Evolutionary conservation across 2,888 invertebrate species (phyloP).

Genomic region (Eupeodes luniger): DNA sequence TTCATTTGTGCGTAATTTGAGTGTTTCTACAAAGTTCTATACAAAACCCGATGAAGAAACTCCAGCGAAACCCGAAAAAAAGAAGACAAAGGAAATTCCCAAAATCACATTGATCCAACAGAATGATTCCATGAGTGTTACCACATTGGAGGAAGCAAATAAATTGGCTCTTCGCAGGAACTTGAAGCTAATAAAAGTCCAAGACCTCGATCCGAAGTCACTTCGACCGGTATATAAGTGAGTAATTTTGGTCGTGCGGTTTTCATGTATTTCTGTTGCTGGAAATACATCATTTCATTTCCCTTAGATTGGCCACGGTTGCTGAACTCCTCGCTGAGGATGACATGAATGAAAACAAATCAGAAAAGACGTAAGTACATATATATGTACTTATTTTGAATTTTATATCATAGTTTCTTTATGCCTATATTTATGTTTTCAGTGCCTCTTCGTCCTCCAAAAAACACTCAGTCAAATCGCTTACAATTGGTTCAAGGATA

Average conservation of each 20-base stretch:
- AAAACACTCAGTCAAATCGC: conserved; percentile 87
- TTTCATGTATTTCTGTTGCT: background rate
- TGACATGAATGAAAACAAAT: conserved; percentile 5
- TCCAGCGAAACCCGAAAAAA: conserved; percentile 35
- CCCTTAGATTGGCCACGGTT: conserved; percentile 77
- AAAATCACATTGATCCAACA: conserved; percentile 88
- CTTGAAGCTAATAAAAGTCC: conserved; percentile 88
- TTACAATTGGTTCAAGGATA: conserved; percentile 87
- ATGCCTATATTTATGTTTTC: background rate
- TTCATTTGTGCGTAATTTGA: background rate
- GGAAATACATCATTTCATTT: background rate
- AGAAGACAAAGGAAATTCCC: conserved; percentile 70
- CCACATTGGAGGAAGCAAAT: conserved; percentile 88
- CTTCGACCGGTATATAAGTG: conserved; percentile 88
- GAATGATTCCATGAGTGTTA: conserved; percentile 86
- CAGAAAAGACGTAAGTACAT: conserved; percentile 45
- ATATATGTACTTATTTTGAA: too few species aligned
- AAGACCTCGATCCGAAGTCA: conserved; percentile 88
- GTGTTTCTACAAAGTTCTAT: conserved; percentile 4
- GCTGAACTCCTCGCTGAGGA: conserved; percentile 59
- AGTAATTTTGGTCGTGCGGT: background rate
- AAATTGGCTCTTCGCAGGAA: conserved; percentile 88
- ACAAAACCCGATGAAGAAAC: conserved; percentile 20
- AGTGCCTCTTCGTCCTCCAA: conserved; percentile 16
- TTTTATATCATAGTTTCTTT: too few species aligned